Evolutionary conservation across 2,888 invertebrate genomes (phyloP), one percentile per base, ranked within the genome.

Genomic region (Schizotus pectinicornis): DNA sequence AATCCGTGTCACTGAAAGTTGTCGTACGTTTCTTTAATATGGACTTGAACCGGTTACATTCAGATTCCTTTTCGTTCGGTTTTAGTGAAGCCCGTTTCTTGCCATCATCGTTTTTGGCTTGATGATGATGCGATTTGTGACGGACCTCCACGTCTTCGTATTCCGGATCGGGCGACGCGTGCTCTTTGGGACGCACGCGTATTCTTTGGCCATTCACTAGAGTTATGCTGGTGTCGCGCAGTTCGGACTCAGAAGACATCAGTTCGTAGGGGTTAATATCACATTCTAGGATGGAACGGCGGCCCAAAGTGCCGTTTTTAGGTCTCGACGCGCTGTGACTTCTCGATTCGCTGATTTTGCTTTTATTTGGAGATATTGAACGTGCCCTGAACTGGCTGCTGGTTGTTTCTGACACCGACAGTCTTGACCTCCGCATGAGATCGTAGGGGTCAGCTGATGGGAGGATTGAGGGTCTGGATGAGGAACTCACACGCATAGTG

Each of bases 191-290:
- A 72, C 81, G 56, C 67, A 78, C 62, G 73, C 82, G 65, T 74
- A 82, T 76, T 73, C 82, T 73, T 66, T 79, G 78, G 35, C 78
- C 77, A 57, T 75, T 78, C 7, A 79, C 74, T 37, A 76, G 63
- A 7, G 76, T 76, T 31, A 79, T 74, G 52, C 71, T 72, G 12
- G 51, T 48, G 47, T 62, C 64, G 9, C 68, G 65, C 63, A 73
- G 61, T 76, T 82, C 73, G 63, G 73, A 61, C 76, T 82, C 73
- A 9, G 71, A 65, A 5, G 90, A 87, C 69, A 92, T 87, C 73
- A 93, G 82, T 65, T 91, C 90, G 75, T 93, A 93, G 2, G 93
- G 92, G 78, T 92, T 93, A 36, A 93, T 90, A 76, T 90, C 87
- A 80, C 92, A 93, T 69, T 91, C 89, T 37, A 93, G 80, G 64